Evolutionary conservation across 2,113 vertebrate genomes (phyloP), one percentile per base, ranked within the genome.

Genomic region (Prunella fulvescens): DNA sequence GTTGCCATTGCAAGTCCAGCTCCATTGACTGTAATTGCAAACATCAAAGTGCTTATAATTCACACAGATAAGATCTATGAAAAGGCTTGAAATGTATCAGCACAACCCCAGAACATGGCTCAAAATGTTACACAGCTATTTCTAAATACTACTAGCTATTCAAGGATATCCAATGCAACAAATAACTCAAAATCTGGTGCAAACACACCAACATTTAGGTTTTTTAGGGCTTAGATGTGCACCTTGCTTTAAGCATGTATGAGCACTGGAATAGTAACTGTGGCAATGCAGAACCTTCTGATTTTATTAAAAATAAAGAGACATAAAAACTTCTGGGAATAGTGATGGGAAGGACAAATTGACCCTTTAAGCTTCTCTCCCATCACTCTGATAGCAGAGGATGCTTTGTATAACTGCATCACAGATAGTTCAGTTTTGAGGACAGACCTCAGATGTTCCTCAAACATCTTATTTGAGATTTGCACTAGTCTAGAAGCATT

Each of bases 1-100:
- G 99, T 99, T 45, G 99, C 99, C 99, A 99, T 99, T 70, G 99
- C 99, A 35, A 99, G 98, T 5, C 99, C 99, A 14, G 99, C 99
- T 62, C 99, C 99, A 82, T 99, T 99, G 62, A 99, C 99, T 99
- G 97, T 20, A 93, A 97, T 61, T 42, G 84, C n/a, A 97, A 96
- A 93, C 26, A 53, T 12, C 12, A 76, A 8, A 45, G 51, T 8
- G 19, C 42, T 84, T 86, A 9, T 10, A 83, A 65, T 81, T 83
- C 86, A 71, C 18, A 37, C 4, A 57, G 19, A 1, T 3, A 7
- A 64, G 18, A 71, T 35, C 42, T 17, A 37, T 28, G 50, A 47
- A 91, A 93, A 91, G 33, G 6, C 18, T 80, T 61, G 25, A 86
- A 66, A 23, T 3, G 1, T 14, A 73, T 7, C 37, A 72, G 54